phyloP scores from a whole-genome alignment of 2,888 invertebrate species.

The Drosophila koepferae region DNA sequence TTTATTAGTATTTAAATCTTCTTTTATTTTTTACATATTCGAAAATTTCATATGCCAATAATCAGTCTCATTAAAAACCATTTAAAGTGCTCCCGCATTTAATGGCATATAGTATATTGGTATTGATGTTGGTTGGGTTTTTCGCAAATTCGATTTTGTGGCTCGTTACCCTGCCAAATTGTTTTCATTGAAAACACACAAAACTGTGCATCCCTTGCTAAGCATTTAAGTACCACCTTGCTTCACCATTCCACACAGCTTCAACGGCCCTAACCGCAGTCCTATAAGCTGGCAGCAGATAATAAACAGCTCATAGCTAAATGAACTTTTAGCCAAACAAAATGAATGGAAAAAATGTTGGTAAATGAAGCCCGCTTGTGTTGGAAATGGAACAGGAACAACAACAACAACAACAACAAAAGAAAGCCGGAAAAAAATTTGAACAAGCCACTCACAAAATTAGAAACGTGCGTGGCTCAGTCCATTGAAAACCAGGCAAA shows the following conservation, averaged over 20 bases:
- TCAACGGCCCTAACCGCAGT: constrained; percentile 26
- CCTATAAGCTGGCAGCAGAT: constrained; percentile 55
- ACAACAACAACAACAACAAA: not conserved
- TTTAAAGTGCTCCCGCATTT: not conserved
- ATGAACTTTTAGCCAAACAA: constrained; percentile 64
- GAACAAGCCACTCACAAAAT: constrained; percentile 79
- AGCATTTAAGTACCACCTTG: constrained; percentile 32
- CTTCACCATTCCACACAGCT: not conserved
- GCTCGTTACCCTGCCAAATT: constrained; percentile 43
- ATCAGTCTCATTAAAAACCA: not conserved
- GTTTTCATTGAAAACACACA: constrained; percentile 44
- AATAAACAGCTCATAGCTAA: constrained; percentile 77
- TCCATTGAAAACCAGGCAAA: constrained; percentile 38
- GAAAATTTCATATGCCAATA: too few species aligned
- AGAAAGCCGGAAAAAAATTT: constrained; percentile 36
- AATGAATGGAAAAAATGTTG: constrained; percentile 55
- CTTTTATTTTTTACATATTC: not conserved
- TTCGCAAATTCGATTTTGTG: constrained; percentile 44
- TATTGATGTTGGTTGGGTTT: constrained; percentile 19
- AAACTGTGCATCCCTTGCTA: constrained; percentile 16
- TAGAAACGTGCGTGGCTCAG: constrained; percentile 71
- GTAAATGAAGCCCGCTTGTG: constrained; percentile 57
- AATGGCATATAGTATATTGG: constrained; percentile 7
- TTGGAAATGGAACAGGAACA: constrained; percentile 1
- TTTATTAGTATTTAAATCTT: not conserved